These are phyloP conservation scores for Hymenopus coronatus DNA, from an alignment of 2,888 invertebrate genomes.

Conservation along the genomic window DNA sequence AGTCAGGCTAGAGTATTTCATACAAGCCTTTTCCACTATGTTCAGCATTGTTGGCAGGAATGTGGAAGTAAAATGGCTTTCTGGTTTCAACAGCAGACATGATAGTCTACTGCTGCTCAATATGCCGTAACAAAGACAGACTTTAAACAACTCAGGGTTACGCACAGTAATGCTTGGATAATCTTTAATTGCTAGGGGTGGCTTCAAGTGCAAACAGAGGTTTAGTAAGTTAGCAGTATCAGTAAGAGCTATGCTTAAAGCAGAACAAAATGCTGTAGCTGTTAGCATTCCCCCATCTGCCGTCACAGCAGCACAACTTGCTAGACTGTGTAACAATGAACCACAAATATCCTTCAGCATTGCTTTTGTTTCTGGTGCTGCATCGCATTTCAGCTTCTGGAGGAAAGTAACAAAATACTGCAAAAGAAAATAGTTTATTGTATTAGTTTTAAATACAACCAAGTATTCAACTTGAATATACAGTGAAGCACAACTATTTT, in stretches of 20 bases:
- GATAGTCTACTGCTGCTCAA: neutral
- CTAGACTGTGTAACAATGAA: neutral
- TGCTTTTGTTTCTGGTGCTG: neutral
- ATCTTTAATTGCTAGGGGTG: neutral
- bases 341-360: neutral
- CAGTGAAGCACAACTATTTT: too few relatives aligned
- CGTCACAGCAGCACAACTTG: neutral
- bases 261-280: slow-evolving; percentile 24
- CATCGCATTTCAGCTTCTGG: neutral
- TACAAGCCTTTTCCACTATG: neutral
- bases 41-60: neutral
- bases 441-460: too few relatives aligned
- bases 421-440: neutral
- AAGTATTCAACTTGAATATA: too few relatives aligned
- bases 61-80: neutral
- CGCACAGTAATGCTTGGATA: neutral
- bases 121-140: slow-evolving; percentile 28
- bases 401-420: neutral
- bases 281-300: slow-evolving; percentile 26
- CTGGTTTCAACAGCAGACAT: neutral
- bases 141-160: slow-evolving; percentile 21
- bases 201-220: neutral
- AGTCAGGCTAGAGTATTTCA: slow-evolving; percentile 6
- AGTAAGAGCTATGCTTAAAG: neutral
- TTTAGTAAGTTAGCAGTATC: neutral